Conservation (phyloP, 2,113 vertebrate species). For the Benitochromis conjunctus region DNA sequence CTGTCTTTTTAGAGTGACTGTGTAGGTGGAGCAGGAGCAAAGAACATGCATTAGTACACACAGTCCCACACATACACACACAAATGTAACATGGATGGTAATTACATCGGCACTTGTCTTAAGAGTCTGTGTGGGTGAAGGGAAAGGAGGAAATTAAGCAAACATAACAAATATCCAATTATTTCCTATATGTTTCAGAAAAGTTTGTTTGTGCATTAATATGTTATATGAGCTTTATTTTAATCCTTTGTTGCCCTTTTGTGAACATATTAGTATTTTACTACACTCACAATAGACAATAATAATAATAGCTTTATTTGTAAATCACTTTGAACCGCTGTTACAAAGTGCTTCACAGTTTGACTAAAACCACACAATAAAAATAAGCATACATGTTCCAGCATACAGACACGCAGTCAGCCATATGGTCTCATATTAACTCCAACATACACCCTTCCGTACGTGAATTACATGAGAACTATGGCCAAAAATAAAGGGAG, state of each 20-base stretch:
- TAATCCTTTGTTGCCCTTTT: background rate
- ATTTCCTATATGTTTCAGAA: background rate
- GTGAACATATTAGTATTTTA: background rate
- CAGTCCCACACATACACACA: constrained; percentile 1
- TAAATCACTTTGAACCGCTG: background rate
- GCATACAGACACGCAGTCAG: background rate
- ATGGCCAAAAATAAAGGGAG: background rate
- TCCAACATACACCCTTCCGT: background rate
- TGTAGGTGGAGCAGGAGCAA: constrained; percentile 19
- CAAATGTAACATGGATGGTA: constrained; percentile 5
- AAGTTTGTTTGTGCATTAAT: background rate
- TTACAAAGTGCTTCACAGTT: background rate
- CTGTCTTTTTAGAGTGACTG: constrained; percentile 26
- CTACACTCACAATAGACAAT: background rate
- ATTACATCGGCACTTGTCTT: constrained; percentile 41
- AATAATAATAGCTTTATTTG: background rate
- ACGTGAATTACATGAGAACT: background rate
- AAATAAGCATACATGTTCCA: background rate
- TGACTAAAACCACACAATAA: background rate
- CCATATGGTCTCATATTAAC: background rate
- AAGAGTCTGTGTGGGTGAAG: constrained; percentile 36
- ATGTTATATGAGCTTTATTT: background rate
- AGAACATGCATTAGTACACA: constrained; percentile 24
- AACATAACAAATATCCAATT: background rate
- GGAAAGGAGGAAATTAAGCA: background rate